Base-by-base conservation (phyloP, 1,140 invertebrate species). In the Gonioctena quinquepunctata region DNA sequence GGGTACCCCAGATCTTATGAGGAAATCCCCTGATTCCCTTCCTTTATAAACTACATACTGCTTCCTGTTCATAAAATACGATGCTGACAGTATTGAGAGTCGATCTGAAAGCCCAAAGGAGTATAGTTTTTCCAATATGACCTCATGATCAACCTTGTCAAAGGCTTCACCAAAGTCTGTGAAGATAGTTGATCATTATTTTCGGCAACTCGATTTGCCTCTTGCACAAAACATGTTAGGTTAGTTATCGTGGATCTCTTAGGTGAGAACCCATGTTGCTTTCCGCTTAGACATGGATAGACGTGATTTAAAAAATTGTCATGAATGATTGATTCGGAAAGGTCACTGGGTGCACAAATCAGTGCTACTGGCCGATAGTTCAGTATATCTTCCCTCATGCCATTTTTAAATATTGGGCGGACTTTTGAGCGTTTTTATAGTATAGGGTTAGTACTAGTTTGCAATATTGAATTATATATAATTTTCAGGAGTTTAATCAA, bases 301-400 rank as follows among this genome's bases (percentile, higher is more conserved):
- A 2, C 49, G 3, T 3, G 49, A 52, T 52, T 52, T 52, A 52
- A 1, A 28, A 52, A 13, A 13, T 52, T 52, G 7, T 52, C 49
- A 52, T 52, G 49, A 21, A 52, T 52, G 3, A 52, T 52, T 21
- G 27, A 28, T 28, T 28, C 2, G 27, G 2, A 28, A 28, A 28
- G 1, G 6, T 28, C 13, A 28, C 27, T 60, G 27, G 57, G n/a
- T n/a, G n/a, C n/a, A n/a, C n/a, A n/a, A n/a, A n/a, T n/a, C n/a
- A n/a, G n/a, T 25, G 57, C 57, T 60, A 60, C 57, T 26, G 27
- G 57, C 57, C 57, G 22, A 60, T 60, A 60, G 57, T 60, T 60
- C 22, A 13, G 57, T 2, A 60, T 28, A 60, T 60, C 19, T 11
- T 60, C 57, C 22, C 27, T 28, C 0, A 26, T 60, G 22, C 23